Percentiles rank a stretch among this genome's conserved stretches.
Conservation (phyloP, 2,888 invertebrate species). For the Temnothorax unifasciatus region DNA sequence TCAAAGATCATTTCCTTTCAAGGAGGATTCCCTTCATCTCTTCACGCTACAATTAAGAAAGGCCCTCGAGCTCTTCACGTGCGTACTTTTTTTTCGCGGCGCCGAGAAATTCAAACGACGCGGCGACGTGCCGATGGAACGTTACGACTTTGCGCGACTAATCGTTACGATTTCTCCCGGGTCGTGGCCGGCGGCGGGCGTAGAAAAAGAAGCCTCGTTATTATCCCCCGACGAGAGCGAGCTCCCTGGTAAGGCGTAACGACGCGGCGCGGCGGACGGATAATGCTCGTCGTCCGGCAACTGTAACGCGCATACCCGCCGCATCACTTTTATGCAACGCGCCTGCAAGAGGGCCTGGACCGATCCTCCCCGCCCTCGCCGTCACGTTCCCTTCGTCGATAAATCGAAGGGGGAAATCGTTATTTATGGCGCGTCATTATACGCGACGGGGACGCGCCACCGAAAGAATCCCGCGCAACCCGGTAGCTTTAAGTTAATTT, state of each 20-base stretch:
- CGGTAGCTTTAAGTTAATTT: conserved; percentile 84
- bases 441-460: conserved; percentile 66
- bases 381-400: conserved; percentile 66
- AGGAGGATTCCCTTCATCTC: not conserved
- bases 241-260: conserved; percentile 32
- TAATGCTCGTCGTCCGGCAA: conserved; percentile 30
- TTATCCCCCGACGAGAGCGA: conserved; percentile 34
- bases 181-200: conserved; percentile 21
- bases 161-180: conserved; percentile 47
- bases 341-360: not conserved
- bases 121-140: conserved; percentile 40
- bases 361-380: not conserved
- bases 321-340: conserved; percentile 23
- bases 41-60: conserved; percentile 15
- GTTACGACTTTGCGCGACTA: conserved; percentile 56
- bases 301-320: conserved; percentile 32
- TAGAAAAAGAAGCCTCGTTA: conserved; percentile 49
- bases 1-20: not conserved
- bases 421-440: conserved; percentile 83
- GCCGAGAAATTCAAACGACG: conserved; percentile 40
- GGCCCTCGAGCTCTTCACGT: conserved; percentile 37
- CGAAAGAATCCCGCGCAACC: conserved; percentile 75
- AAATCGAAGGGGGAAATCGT: conserved; percentile 78
- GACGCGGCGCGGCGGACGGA: conserved; percentile 28
- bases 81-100: conserved; percentile 26